Evolutionary conservation across 2,113 vertebrate genomes (phyloP), one percentile per base, ranked within the genome.

Genomic region (Rana temporaria): DNA sequence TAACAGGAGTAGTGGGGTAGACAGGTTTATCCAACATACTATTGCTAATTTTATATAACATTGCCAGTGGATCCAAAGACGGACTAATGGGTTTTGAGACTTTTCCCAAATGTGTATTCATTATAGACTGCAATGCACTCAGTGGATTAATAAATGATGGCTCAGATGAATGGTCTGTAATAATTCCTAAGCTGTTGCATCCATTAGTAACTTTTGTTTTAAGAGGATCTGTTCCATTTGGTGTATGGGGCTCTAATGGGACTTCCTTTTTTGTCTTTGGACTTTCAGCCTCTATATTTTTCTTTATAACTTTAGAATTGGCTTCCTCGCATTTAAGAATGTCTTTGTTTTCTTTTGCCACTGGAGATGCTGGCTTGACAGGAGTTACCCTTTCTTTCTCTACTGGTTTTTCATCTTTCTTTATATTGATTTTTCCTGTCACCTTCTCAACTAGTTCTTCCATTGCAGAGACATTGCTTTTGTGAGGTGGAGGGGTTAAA

Each of bases 61-160:
- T 96, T 9, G 98, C 93, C 87, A 99, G 92, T 0, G 98, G 98
- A 87, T 99, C 98, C 86, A 95, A 87, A 24, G 95, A 95, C 30
- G 97, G 95, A 85, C 94, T 96, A 77, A 94, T 89, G 0, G 95
- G 96, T 90, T 98, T 99, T 79, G 97, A 93, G 78, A 97, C 97
- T 87, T 99, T 99, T 34, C 98, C 98, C 87, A 99, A 90, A 88
- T 99, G 98, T 60, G 96, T 97, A 89, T 99, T 99, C 98, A 99
- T 99, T 90, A 99, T 97, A 81, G 98, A 98, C 91, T 99, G 98
- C 90, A 99, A 90, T 77, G 98, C 98, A 0, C 98, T 98, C 78
- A 99, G 89, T 4, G 98, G 98, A 87, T 96, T 99, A 86, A 99
- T 94, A 87, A 98, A 96, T 79, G 97, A 95, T 81, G 95, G 95